Conservation (phyloP, 2,797 vertebrate genomes). For the Crocodylus rhombifer region DNA sequence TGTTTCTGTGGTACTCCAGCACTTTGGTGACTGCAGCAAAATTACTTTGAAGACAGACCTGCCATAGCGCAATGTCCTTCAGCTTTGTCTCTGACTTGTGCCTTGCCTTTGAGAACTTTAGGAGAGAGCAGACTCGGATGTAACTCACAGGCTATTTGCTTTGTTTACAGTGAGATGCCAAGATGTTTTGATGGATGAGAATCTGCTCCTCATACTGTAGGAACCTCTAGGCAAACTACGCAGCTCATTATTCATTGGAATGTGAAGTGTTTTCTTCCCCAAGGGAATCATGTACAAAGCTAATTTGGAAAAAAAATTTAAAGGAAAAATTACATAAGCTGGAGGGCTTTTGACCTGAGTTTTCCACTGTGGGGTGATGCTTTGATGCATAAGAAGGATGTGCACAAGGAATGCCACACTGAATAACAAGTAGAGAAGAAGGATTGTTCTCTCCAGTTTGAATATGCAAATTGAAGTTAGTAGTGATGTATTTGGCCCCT, state of each 20-base stretch:
- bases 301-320: neutral
- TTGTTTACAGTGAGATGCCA: neutral
- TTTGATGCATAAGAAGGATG: neutral
- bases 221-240: neutral
- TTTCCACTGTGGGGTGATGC: neutral
- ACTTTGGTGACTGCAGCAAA: neutral
- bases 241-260: neutral
- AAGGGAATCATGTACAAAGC: neutral
- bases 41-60: rapidly evolving
- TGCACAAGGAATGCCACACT: neutral
- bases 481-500: neutral
- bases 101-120: neutral
- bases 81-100: neutral
- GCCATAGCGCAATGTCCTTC: neutral
- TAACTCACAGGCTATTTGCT: neutral
- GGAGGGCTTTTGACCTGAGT: neutral
- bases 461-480: neutral
- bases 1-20: neutral
- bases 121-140: neutral
- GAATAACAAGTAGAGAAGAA: neutral
- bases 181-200: neutral
- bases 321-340: neutral
- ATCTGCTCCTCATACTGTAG: neutral
- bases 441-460: neutral
- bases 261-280: neutral